A percentile compares a stretch with the other conserved stretches of the same genome.
phyloP scores from a whole-genome alignment of 37 sponge, comb jelly and placozoan species.

The Amphimedon queenslandica region DNA sequence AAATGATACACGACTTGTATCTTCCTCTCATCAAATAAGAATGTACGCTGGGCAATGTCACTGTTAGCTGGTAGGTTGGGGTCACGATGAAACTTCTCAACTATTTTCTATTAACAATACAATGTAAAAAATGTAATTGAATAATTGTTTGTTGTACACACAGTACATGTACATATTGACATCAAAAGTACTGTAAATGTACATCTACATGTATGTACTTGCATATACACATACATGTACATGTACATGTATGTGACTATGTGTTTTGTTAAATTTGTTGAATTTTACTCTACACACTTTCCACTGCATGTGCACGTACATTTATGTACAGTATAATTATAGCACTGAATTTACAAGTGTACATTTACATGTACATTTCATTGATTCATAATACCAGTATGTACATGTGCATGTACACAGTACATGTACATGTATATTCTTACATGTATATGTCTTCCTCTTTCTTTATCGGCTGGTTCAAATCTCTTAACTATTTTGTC shows the following conservation, averaged over 20 bases:
- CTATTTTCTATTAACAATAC: constrained; percentile 66
- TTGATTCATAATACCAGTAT: not conserved
- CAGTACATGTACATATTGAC: no score
- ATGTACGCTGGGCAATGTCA: constrained; percentile 73
- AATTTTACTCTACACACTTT: no score
- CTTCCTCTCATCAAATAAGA: constrained; percentile 59
- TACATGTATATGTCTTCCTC: constrained; percentile 27
- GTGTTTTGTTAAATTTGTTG: no score
- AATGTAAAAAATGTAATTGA: no score
- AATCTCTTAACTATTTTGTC: constrained; percentile 40
- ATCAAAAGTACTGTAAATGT: no score
- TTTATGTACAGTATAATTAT: not conserved
- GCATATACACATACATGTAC: no score
- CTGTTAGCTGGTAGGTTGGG: constrained; percentile 57
- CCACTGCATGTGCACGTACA: no score
- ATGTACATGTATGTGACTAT: no score
- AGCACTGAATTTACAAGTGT: not conserved
- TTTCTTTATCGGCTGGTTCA: constrained; percentile 45
- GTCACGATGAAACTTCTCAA: constrained; percentile 76
- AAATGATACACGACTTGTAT: constrained; percentile 81
- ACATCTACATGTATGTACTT: no score
- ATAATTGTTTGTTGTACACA: no score
- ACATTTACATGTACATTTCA: not conserved
- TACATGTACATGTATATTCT: not conserved
- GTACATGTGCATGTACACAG: no score